Evolutionary conservation across 2,797 vertebrate genomes (phyloP), one percentile per base, ranked within the genome.

Genomic region (Cossypha dichroa): DNA sequence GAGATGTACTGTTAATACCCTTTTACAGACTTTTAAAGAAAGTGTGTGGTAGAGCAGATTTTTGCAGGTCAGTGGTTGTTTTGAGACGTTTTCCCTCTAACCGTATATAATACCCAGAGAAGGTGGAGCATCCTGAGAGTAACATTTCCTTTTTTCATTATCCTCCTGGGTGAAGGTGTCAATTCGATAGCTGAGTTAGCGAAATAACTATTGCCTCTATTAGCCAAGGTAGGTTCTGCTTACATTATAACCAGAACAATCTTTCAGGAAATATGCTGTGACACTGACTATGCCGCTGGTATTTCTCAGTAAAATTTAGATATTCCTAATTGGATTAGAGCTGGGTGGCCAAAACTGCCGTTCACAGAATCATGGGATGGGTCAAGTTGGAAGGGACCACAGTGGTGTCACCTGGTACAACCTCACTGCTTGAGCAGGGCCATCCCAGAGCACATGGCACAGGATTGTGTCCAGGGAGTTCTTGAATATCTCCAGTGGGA

Each of bases 381-480:
- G 11, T 70, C 29, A 40, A 12, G 45, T 16, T 34, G 15, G 43
- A 26, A 55, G n/a, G 9, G 21, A 77, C 29, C 33, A 6, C 33
- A 40, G 12, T 34, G 6, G 40, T 3, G 6, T 77, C 51, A 46
- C 4, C 21, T 21, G 5, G 2, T 28, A 38, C 10, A 19, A 19
- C 2, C 5, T 34, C 25, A 25, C 29, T 77, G 33, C 21, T 70
- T 0, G 0, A 58, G 13, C 38, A 31, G 20, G 7, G 20, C 33
- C 36, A 70, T 33, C 25, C 38, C 13, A 58, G 38, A 45, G 58
- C 58, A n/a, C 45, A 13, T 14, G 19, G 33, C 25, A 10, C 17
- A 46, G 58, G 12, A 34, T 6, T 31, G 15, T 40, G 15, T 31
- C 20, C 51, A 14, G 29, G 2, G 0, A 0, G 8, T 46, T 77